Evolutionary conservation across 92 coral and sea anemone genomes (phyloP), one percentile per base, ranked within the genome.

Genomic region (Parazoanthus atlanticus): DNA sequence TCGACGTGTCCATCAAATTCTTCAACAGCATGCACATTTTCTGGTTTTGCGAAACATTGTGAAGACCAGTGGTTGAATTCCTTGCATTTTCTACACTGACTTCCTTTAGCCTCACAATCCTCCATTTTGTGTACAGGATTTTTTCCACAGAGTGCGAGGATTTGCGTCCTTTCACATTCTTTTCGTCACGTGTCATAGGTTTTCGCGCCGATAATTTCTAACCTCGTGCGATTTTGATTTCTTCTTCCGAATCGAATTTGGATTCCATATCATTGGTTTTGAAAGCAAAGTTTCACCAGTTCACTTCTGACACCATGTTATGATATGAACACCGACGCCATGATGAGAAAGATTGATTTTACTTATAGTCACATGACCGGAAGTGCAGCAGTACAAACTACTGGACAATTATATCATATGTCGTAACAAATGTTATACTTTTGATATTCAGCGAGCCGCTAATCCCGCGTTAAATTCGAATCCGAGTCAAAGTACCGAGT

Each of bases 301-400:
- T 65, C 11, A 65, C 71, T 65, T 65, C 71, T 65, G 71, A 65
- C 71, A 65, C 71, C 71, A 65, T 65, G 71, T 65, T 65, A 65
- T 65, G 71, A 65, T 65, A 65, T 65, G 28, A 65, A 65, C 71
- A 79, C 23, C 49, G 83, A 79, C 83, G 36, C 83, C 83, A 79
- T 79, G 38, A 36, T 78, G 82, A 78, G 82, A 43, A 43, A 41
- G 47, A 46, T 66, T 78, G 21, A 46, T 43, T 78, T 78, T 78
- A 43, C 82, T 78, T 15, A 25, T 47, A 34, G 31, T 78, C 82
- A 78, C 66, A 41, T 78, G 67, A 78, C 82, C 82, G 66, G 66
- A 78, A 34, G 66, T 78, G 46, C 66, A 78, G 26, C 25, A n/a
- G 65, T 23, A 78, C 43, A 75, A 33, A 75, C 49, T 75, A 75